A percentile compares a stretch with the other conserved stretches of the same genome.
Conservation (phyloP, 2,888 invertebrate genomes). For the Agrochola litura region DNA sequence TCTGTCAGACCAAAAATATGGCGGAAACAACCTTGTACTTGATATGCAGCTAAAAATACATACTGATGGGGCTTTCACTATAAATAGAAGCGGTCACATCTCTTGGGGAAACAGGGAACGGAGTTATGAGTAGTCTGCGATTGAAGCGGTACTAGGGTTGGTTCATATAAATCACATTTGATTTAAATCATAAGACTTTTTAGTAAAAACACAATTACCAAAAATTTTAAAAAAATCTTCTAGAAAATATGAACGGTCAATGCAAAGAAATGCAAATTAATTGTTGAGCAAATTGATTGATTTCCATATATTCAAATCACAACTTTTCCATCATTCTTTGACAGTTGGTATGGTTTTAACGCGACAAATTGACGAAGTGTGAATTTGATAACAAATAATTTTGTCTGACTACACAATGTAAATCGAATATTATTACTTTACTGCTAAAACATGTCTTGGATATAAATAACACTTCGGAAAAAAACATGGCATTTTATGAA, state of each 20-base stretch:
- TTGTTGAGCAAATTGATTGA: too few species aligned
- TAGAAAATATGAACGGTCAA: too few species aligned
- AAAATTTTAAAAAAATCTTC: too few species aligned
- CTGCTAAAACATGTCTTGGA: background rate
- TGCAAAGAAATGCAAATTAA: too few species aligned
- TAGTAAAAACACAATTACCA: too few species aligned
- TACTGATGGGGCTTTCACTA: conserved; percentile 23
- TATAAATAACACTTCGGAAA: background rate
- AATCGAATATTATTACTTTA: background rate
- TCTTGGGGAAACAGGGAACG: conserved; percentile 15
- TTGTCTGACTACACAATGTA: background rate
- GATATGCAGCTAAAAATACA: conserved; percentile 58
- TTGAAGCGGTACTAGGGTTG: conserved; percentile 32
- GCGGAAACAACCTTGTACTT: conserved; percentile 48
- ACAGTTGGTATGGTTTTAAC: too few species aligned
- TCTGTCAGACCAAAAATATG: conserved; percentile 35
- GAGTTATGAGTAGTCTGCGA: conserved; percentile 45
- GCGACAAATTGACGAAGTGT: too few species aligned
- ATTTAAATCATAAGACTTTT: background rate
- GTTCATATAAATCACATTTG: background rate
- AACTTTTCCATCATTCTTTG: too few species aligned
- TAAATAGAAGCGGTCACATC: conserved; percentile 58
- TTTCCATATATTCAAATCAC: too few species aligned
- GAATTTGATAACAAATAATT: too few species aligned
- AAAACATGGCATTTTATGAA: background rate